phyloP scores from a whole-genome alignment of 2,113 vertebrate species.

The Ellobius talpinus region DNA sequence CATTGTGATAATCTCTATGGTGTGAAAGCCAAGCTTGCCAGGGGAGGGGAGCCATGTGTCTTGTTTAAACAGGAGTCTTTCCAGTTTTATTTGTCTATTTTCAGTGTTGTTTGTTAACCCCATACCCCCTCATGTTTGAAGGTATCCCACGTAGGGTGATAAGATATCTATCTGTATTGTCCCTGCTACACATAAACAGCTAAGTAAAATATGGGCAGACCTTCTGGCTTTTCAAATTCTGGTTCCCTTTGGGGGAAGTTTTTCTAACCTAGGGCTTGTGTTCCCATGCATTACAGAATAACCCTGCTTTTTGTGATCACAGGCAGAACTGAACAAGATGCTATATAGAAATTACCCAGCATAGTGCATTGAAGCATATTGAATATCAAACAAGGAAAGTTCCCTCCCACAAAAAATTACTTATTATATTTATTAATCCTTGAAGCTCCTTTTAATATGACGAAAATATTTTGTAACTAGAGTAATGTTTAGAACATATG shows the following conservation, averaged over 20 bases:
- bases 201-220: neutral
- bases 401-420: neutral
- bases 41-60: neutral
- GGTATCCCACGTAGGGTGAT: neutral
- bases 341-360: neutral
- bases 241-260: neutral
- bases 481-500: neutral
- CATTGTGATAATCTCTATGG: neutral
- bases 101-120: neutral
- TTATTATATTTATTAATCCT: neutral
- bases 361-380: neutral
- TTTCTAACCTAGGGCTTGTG: neutral
- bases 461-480: neutral
- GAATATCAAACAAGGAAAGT: slow-evolving; percentile 14
- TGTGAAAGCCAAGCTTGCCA: neutral
- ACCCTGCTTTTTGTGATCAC: neutral
- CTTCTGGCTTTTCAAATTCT: neutral
- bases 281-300: neutral
- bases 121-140: neutral
- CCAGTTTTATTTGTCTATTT: neutral
- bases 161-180: neutral
- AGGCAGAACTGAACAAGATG: neutral
- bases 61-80: neutral
- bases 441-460: neutral
- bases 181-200: neutral